Conservation (phyloP, 1,140 invertebrate species). For the Eueides isabella region DNA sequence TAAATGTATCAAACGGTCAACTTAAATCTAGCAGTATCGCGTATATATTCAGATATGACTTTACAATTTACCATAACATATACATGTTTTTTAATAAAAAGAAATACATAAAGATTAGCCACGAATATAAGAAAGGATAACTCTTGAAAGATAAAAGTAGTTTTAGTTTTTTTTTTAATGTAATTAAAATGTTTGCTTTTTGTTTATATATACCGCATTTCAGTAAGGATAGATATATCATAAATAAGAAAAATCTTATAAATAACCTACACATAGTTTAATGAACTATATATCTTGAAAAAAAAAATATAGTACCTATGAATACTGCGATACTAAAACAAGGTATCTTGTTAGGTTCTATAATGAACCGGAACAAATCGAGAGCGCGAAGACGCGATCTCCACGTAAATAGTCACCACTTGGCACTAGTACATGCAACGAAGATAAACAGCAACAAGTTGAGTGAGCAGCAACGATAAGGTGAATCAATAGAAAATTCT, state of each 20-base stretch:
- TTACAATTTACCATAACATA: not conserved
- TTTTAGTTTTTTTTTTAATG: not conserved
- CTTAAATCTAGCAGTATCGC: conserved; percentile 32
- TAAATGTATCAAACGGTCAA: conserved; percentile 39
- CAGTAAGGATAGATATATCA: too few species aligned
- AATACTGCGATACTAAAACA: conserved; percentile 26
- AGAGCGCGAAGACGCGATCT: conserved; percentile 41
- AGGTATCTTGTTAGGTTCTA: conserved; percentile 37
- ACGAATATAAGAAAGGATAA: conserved; percentile 5
- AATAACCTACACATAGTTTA: too few species aligned
- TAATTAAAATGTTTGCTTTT: too few species aligned
- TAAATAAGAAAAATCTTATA: too few species aligned
- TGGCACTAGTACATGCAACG: conserved; percentile 37
- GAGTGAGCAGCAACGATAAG: conserved; percentile 44
- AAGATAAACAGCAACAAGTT: conserved; percentile 44
- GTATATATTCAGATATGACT: not conserved
- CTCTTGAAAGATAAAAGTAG: not conserved
- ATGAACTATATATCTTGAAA: too few species aligned
- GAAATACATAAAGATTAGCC: conserved; percentile 18
- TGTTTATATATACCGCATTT: too few species aligned
- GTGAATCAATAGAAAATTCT: conserved; percentile 45
- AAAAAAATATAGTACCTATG: not conserved
- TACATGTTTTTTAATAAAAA: not conserved
- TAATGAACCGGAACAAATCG: conserved; percentile 47
- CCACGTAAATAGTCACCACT: conserved; percentile 46